phyloP scores from a whole-genome alignment of 2,797 vertebrate species.

The Chaunax sp. region DNA sequence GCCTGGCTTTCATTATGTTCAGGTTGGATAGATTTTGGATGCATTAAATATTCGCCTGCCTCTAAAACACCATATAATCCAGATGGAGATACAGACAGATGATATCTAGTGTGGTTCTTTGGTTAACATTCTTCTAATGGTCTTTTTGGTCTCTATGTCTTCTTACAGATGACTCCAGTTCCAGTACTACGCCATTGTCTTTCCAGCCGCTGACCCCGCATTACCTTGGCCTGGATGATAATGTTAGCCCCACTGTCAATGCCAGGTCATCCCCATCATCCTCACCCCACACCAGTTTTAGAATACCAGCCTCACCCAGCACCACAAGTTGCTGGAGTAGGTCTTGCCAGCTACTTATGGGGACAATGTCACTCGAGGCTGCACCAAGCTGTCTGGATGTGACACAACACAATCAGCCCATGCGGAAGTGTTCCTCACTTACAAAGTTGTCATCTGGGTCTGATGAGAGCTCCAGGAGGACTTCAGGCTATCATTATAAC shows the following conservation, averaged over 20 bases:
- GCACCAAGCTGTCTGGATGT: slow-evolving; percentile 85
- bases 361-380: slow-evolving; percentile 78
- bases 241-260: slow-evolving; percentile 59
- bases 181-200: slow-evolving; percentile 88
- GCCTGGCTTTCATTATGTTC: no score
- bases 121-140: not conserved
- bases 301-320: slow-evolving; percentile 62
- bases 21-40: no score
- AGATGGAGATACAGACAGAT: no score
- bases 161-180: slow-evolving; percentile 91
- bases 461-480: slow-evolving; percentile 68
- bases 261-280: slow-evolving; percentile 84
- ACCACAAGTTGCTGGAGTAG: slow-evolving; percentile 78
- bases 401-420: slow-evolving; percentile 88
- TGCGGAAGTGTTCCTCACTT: slow-evolving; percentile 94
- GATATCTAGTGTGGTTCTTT: not conserved
- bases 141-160: not conserved
- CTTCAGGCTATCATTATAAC: slow-evolving; percentile 54
- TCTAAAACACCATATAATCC: no score
- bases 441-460: slow-evolving; percentile 85
- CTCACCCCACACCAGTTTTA: slow-evolving; percentile 71
- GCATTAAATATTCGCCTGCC: no score
- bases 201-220: slow-evolving; percentile 84
- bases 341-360: slow-evolving; percentile 71
- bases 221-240: slow-evolving; percentile 81